Base-by-base conservation (phyloP, 1,140 invertebrate species). In the Sycobia sp. region DNA sequence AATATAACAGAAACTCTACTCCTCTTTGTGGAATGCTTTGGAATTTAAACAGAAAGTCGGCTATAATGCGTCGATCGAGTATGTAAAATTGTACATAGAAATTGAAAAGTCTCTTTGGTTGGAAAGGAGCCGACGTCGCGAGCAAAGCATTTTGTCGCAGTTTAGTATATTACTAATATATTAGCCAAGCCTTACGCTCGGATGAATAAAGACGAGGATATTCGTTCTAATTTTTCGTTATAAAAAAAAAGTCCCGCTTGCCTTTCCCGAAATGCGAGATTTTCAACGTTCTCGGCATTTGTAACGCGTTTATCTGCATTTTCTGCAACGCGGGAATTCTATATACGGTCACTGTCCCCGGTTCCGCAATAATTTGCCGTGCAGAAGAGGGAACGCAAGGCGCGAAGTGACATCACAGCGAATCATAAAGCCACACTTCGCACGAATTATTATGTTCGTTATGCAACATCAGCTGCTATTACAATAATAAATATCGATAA, bases 71-170 rank as follows among this genome's bases (percentile, higher is more conserved):
- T 18, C 13, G 44, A 23, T 36, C 34, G n/a, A 61, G 11, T 60
- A 27, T 43, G 38, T 43, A 46, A 54, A 56, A 62, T 62, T 62
- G 60, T 62, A 62, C 22, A 62, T 62, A 62, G 60, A 32, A 41
- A 39, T 25, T 39, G 18, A 14, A 18, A 34, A 13, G 34, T 43
- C 25, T 23, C 39, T 55, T 44, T 13, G 39, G 27, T 23, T 29
- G 4, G 39, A 1, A 20, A 16, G 54, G 39, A 23, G n/a, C 22
- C 4, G 27, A 13, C 16, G 14, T 25, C 44, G 20, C n/a, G n/a
- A n/a, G n/a, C n/a, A n/a, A n/a, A n/a, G n/a, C n/a, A n/a, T n/a
- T n/a, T n/a, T n/a, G n/a, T n/a, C n/a, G n/a, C n/a, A n/a, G n/a
- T n/a, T n/a, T n/a, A n/a, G n/a, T n/a, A n/a, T n/a, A n/a, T n/a